Conservation (phyloP, 2,888 invertebrate species). For the Nemotelus pantherinus region DNA sequence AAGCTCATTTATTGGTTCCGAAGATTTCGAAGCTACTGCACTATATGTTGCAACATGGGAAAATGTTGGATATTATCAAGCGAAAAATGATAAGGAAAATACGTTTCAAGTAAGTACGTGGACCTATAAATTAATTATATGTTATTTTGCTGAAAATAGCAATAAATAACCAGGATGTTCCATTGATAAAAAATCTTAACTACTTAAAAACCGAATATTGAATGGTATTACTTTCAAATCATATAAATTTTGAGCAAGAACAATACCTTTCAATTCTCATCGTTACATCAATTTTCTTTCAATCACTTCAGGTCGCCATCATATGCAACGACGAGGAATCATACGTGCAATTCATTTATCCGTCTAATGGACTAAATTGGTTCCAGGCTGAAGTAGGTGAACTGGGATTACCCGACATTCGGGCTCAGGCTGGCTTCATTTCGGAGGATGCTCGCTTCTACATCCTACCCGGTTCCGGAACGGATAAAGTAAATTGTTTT, state of each 20-base stretch:
- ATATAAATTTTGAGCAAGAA: no score
- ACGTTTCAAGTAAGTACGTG: conserved; percentile 83
- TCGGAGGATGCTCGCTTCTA: conserved; percentile 82
- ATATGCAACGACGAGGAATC: conserved; percentile 68
- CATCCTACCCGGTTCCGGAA: conserved; percentile 87
- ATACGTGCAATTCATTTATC: conserved; percentile 88
- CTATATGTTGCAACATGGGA: conserved; percentile 92
- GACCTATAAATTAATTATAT: background rate
- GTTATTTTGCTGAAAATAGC: conserved; percentile 49
- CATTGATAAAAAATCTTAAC: no score
- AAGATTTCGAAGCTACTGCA: conserved; percentile 78
- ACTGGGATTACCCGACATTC: conserved; percentile 85
- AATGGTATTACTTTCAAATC: no score
- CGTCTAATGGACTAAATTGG: conserved; percentile 91
- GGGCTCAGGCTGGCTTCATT: conserved; percentile 93
- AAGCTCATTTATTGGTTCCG: conserved; percentile 76
- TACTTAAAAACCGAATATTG: no score
- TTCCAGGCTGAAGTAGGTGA: conserved; percentile 81
- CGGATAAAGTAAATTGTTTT: conserved; percentile 79
- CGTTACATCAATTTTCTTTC: background rate
- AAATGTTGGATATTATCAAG: conserved; percentile 79
- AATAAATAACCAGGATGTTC: background rate
- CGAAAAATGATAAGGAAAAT: conserved; percentile 77
- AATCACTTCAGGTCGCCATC: conserved; percentile 55
- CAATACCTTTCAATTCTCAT: no score